Evolutionary conservation across 2,797 vertebrate genomes (phyloP).

Genomic region (Coluber constrictor): DNA sequence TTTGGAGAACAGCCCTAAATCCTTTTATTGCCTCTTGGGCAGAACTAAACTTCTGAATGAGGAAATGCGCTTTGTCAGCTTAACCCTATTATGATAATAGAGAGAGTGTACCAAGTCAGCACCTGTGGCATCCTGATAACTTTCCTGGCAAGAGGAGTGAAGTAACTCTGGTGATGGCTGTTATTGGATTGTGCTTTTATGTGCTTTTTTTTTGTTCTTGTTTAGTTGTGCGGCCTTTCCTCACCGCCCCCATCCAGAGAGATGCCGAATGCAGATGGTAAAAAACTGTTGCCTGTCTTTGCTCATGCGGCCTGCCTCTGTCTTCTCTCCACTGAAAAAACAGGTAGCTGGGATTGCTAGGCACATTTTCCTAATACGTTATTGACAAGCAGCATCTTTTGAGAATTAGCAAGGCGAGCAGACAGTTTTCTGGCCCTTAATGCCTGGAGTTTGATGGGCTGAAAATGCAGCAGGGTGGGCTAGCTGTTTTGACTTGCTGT

Average conservation of each 20-base stretch:
- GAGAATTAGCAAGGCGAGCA: neutral
- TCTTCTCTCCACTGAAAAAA: neutral
- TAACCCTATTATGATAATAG: neutral
- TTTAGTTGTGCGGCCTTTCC: neutral
- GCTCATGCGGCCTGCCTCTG: neutral
- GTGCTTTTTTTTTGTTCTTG: neutral
- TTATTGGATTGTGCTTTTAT: neutral
- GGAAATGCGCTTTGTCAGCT: neutral
- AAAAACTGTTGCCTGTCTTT: neutral
- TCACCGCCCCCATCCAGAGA: neutral
- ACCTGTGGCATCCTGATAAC: neutral
- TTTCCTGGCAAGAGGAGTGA: neutral
- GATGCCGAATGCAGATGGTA: neutral
- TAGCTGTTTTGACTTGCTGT: slow-evolving; percentile 58
- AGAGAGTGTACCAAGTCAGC: neutral
- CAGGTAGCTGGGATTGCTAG: neutral
- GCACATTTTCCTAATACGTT: neutral
- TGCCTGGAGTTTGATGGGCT: neutral
- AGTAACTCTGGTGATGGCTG: neutral
- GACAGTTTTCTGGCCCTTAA: neutral
- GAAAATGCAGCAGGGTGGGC: neutral
- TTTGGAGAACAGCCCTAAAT: neutral
- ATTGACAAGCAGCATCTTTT: neutral
- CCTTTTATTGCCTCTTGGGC: neutral
- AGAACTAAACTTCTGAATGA: neutral